Evolutionary conservation across 1,140 invertebrate genomes (phyloP), one percentile per base, ranked within the genome.

Genomic region (Zaprionus nigranus): DNA sequence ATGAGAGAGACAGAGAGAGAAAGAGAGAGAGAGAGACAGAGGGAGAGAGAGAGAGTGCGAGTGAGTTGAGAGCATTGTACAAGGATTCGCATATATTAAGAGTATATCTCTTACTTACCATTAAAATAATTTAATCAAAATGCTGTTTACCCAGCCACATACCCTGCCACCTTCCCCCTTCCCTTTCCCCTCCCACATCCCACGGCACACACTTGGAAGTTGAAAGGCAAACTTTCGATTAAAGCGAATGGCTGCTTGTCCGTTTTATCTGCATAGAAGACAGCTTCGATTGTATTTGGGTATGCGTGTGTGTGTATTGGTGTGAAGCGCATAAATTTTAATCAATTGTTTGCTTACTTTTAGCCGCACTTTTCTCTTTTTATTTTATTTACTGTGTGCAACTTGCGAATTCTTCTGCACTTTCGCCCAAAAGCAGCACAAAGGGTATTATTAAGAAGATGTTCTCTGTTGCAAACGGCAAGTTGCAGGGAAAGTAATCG

Each of bases 51-150:
- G 20, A 17, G 36, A 38, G 22, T 13, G 36, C 17, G 12, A 69
- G 69, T 57, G 58, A 57, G 53, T 54, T 53, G n/a, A 66, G 60
- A n/a, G 20, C 12, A 7, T 20, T 60, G 58, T n/a, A 24, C 34
- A 43, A 13, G 36, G 20, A 84, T 63, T 43, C 63, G 65, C 54
- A 75, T 75, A 74, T 86, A 79, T 86, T 88, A 81, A 75, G 78
- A 74, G 84, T 88, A 84, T 72, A 88, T 90, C 68, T 81, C 68
- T 71, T 59, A 79, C 70, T 84, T 81, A 79, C 84, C 78, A 87
- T 88, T 84, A 88, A 88, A 90, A 88, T 88, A 88, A 88, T 88
- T 88, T 88, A 88, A 88, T 88, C 84, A 88, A 88, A 90, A 87
- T 78, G 84, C 70, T 87, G 84, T 81, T 88, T 77, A 68, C 74